These are phyloP conservation scores for Nettapus auritus DNA, from an alignment of 2,113 vertebrate species.

Conservation along the genomic window DNA sequence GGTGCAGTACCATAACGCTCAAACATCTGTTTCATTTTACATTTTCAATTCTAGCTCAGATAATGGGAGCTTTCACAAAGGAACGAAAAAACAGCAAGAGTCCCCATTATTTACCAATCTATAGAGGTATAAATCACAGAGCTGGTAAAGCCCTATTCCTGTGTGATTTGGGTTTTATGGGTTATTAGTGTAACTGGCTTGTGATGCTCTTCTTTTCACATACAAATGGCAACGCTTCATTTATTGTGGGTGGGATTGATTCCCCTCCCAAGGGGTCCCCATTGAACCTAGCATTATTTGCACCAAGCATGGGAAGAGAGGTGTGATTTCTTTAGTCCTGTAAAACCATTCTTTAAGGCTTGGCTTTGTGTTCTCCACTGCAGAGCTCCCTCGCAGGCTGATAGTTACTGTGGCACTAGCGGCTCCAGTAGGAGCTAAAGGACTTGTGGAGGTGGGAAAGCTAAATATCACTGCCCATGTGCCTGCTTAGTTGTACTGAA, in stretches of 20 bases:
- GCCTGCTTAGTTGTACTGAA: neutral
- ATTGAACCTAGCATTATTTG: constrained; percentile 17
- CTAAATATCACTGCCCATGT: neutral
- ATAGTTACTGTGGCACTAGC: neutral
- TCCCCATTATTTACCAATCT: constrained; percentile 31
- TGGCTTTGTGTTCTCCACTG: neutral
- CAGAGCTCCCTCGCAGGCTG: neutral
- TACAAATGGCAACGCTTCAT: neutral
- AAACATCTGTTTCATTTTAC: constrained; percentile 26
- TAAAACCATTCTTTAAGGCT: neutral
- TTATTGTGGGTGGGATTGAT: constrained; percentile 17
- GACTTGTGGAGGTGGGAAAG: neutral
- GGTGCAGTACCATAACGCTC: neutral
- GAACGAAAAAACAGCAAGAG: constrained; percentile 21
- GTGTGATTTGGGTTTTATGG: neutral
- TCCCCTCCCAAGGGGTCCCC: neutral
- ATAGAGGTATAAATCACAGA: constrained; percentile 27
- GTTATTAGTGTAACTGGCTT: constrained; percentile 28
- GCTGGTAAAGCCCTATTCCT: neutral
- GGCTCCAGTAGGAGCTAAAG: neutral
- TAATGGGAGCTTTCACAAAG: neutral
- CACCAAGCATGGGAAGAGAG: neutral
- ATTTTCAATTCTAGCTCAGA: constrained; percentile 17
- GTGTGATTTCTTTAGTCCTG: neutral
- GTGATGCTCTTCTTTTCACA: neutral